Evolutionary conservation across 2,797 vertebrate species (phyloP).

Genomic region (Melanotaenia parkinsoni): DNA sequence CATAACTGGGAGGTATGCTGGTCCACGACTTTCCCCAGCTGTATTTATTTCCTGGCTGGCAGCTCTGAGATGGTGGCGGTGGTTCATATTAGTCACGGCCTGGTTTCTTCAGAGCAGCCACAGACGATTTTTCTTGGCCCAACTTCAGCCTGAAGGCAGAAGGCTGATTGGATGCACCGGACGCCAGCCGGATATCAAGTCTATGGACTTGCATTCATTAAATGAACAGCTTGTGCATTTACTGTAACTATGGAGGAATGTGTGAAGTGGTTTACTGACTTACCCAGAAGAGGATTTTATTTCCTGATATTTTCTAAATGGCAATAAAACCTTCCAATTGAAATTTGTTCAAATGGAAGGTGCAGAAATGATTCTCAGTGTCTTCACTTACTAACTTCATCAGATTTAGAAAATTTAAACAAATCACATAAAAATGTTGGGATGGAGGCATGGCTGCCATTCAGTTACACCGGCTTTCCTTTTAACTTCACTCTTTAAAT

Average conservation of each 20-base stretch:
- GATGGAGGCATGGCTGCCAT: too few relatives aligned
- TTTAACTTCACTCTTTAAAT: too few relatives aligned
- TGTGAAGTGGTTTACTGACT: conserved; percentile 9
- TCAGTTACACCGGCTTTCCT: too few relatives aligned
- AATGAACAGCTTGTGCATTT: conserved; percentile 32
- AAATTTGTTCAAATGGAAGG: too few relatives aligned
- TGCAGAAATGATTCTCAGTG: too few relatives aligned
- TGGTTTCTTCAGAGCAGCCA: conserved; percentile 52
- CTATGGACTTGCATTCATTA: conserved; percentile 64
- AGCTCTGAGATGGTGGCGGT: conserved; percentile 46
- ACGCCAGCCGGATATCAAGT: conserved; percentile 59
- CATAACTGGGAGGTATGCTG: conserved; percentile 36
- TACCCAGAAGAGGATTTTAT: neutral
- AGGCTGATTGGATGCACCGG: conserved; percentile 41
- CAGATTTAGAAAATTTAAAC: too few relatives aligned
- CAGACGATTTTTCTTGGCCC: conserved; percentile 61
- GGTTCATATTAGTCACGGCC: conserved; percentile 74
- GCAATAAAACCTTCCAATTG: too few relatives aligned
- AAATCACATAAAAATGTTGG: too few relatives aligned
- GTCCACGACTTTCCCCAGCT: conserved; percentile 57
- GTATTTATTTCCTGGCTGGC: conserved; percentile 68
- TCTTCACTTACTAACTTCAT: too few relatives aligned
- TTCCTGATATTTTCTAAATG: too few relatives aligned
- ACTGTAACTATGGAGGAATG: conserved; percentile 9
- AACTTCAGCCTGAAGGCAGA: conserved; percentile 39